Percentiles rank a stretch among this genome's conserved stretches.
These are phyloP conservation scores for Dendrocopos noguchii DNA, from an alignment of 2,113 vertebrate species.

Conservation along the genomic window DNA sequence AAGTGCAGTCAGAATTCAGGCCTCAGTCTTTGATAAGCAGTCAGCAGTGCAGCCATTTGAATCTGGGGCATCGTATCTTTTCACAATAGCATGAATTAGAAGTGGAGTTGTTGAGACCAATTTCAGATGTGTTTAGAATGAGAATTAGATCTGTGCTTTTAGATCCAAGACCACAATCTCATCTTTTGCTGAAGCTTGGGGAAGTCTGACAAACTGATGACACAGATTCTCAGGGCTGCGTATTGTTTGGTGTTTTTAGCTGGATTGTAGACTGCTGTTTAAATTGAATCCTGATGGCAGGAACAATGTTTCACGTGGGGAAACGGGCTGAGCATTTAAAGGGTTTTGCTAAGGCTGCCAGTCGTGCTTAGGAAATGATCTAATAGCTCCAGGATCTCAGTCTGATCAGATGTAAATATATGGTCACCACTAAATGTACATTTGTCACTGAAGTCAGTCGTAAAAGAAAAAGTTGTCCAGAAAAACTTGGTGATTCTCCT, in stretches of 20 bases:
- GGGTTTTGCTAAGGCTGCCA: not conserved
- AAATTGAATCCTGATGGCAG: constrained; percentile 20
- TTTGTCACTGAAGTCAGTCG: not conserved
- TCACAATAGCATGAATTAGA: not conserved
- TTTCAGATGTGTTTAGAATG: not conserved
- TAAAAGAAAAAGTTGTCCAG: not conserved
- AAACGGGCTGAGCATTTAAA: not conserved
- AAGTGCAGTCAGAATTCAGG: not conserved
- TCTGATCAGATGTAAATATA: not conserved
- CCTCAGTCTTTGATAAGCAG: not conserved
- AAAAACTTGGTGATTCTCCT: not conserved
- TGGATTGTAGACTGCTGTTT: not conserved
- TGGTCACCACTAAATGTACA: not conserved
- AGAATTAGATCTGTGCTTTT: not conserved
- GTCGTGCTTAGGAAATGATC: not conserved
- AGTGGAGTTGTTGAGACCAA: not conserved
- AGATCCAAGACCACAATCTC: not conserved
- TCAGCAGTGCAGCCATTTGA: not conserved
- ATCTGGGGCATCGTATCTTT: not conserved
- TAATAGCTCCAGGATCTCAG: not conserved
- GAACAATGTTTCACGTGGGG: not conserved
- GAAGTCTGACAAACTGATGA: constrained; percentile 20
- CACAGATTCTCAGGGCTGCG: not conserved
- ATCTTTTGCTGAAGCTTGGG: not conserved
- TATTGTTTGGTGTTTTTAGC: not conserved